These are phyloP conservation scores for Celastrina argiolus DNA, from an alignment of 2,888 invertebrate species.

Conservation along the genomic window DNA sequence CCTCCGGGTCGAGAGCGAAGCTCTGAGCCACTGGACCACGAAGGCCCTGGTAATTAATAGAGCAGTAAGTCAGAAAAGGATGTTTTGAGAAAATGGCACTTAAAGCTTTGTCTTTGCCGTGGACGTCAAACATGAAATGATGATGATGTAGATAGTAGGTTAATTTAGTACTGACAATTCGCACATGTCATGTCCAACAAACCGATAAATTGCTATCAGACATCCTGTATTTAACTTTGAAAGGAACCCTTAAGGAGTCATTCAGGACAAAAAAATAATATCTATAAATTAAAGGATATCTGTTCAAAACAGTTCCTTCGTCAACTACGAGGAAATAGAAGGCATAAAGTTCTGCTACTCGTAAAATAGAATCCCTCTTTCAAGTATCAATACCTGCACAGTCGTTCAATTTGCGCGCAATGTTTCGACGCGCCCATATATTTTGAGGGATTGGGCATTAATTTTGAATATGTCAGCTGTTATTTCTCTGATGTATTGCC, in stretches of 20 bases:
- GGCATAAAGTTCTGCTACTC: not conserved
- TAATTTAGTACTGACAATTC: no score
- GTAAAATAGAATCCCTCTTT: not conserved
- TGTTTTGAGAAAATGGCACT: no score
- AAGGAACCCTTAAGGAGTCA: not conserved
- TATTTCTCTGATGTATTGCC: slow-evolving; percentile 19
- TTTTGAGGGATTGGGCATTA: slow-evolving; percentile 12
- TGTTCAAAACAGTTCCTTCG: not conserved
- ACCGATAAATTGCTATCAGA: not conserved
- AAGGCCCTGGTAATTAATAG: no score
- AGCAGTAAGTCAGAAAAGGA: no score
- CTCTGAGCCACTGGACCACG: no score
- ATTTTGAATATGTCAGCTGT: slow-evolving; percentile 13
- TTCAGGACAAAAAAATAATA: not conserved
- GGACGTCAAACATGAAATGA: no score
- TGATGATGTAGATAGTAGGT: no score
- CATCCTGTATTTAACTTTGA: not conserved
- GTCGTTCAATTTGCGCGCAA: not conserved
- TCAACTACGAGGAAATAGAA: not conserved
- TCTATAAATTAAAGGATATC: not conserved
- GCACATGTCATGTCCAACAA: not conserved
- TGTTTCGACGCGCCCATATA: not conserved
- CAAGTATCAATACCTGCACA: not conserved
- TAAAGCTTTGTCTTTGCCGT: no score
- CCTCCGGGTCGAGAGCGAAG: no score